Evolutionary conservation across 2,888 invertebrate genomes (phyloP).

Genomic region (Athripsodes cinereus): DNA sequence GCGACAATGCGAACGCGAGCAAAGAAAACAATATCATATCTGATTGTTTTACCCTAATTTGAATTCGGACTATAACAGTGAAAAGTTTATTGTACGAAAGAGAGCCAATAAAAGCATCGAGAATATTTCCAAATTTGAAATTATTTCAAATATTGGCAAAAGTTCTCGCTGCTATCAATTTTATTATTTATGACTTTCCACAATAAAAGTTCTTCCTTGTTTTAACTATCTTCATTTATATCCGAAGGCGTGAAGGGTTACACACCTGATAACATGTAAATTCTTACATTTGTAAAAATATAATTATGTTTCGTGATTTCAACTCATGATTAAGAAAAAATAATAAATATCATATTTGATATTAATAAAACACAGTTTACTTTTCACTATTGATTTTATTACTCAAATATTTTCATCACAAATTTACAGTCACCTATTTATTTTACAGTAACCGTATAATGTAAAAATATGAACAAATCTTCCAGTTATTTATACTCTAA

Average conservation of each 20-base stretch:
- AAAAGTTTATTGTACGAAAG: neutral
- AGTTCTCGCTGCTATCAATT: neutral
- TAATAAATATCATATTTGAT: too few species aligned
- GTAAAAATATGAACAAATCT: too few species aligned
- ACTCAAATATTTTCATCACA: too few species aligned
- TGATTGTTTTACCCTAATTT: neutral
- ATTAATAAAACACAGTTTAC: too few species aligned
- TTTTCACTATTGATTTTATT: too few species aligned
- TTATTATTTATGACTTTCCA: neutral
- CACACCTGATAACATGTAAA: too few species aligned
- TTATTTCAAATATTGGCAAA: slow-evolving; percentile 1
- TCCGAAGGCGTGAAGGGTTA: neutral
- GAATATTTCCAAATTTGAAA: neutral
- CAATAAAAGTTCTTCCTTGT: neutral
- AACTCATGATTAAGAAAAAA: too few species aligned
- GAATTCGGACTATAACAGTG: neutral
- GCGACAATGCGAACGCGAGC: neutral
- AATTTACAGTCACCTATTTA: too few species aligned
- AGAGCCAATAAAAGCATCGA: slow-evolving; percentile 2
- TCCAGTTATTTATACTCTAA: too few species aligned
- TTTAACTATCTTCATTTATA: neutral
- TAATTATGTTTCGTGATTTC: too few species aligned
- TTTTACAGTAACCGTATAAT: too few species aligned
- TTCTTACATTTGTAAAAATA: too few species aligned
- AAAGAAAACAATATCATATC: neutral